Conservation (phyloP, 2,797 vertebrate species). For the Anguilla marmorata region DNA sequence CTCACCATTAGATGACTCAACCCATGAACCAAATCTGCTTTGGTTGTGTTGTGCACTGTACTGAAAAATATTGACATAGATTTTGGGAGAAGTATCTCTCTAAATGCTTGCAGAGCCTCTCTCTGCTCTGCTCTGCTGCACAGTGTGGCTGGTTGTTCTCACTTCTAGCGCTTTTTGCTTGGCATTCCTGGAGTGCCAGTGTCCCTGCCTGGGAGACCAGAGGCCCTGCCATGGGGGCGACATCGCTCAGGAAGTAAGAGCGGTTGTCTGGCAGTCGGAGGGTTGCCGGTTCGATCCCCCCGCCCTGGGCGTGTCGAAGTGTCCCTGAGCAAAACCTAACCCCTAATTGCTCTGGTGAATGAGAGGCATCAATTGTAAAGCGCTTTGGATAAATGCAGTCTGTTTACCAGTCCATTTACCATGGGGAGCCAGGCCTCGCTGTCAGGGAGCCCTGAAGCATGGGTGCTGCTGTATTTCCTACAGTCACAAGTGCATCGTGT, state of each 20-base stretch:
- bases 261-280: not conserved
- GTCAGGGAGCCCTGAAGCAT: not conserved
- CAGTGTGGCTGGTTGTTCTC: not conserved
- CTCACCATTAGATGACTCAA: not conserved
- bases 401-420: not conserved
- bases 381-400: too few relatives aligned
- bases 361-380: too few relatives aligned
- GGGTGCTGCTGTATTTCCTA: not conserved
- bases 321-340: too few relatives aligned
- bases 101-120: not conserved
- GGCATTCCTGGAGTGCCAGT: slow-evolving; percentile 16
- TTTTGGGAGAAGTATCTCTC: not conserved
- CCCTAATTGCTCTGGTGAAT: too few relatives aligned
- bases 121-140: not conserved
- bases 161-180: not conserved
- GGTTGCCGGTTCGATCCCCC: too few relatives aligned
- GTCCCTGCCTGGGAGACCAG: not conserved
- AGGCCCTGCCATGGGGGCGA: not conserved
- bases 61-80: not conserved
- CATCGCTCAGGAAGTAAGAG: too few relatives aligned
- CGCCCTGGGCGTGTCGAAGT: too few relatives aligned
- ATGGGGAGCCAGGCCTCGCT: too few relatives aligned
- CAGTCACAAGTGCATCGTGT: not conserved
- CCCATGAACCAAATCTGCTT: not conserved
- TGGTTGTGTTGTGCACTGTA: not conserved